Percentiles rank a stretch among this genome's conserved stretches.
phyloP scores from a whole-genome alignment of 2,797 vertebrate genomes.

The Aldrovandia affinis region DNA sequence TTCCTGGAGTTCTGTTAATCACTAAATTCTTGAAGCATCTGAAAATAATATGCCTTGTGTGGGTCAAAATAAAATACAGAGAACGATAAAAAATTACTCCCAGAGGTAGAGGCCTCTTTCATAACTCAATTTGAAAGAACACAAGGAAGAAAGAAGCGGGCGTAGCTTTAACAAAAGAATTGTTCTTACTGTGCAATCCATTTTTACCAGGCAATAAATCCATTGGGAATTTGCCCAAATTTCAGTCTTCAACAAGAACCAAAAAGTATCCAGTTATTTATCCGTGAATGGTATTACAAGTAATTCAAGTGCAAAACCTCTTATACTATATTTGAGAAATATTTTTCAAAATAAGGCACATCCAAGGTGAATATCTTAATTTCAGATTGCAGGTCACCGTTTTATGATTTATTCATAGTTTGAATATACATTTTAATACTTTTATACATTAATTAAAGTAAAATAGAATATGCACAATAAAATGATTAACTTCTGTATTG shows the following conservation, averaged over 20 bases:
- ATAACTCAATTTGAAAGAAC: constrained; percentile 3
- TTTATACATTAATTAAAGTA: neutral
- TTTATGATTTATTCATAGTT: constrained; percentile 17
- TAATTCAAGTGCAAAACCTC: constrained; percentile 17
- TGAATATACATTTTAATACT: constrained; percentile 13
- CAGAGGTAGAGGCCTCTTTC: neutral
- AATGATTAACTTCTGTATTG: neutral
- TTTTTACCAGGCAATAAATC: neutral
- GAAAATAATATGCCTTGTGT: neutral
- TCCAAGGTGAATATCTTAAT: constrained; percentile 9
- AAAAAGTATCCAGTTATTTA: constrained; percentile 11
- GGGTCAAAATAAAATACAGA: neutral
- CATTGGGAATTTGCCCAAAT: constrained; percentile 5
- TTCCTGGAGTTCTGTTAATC: neutral
- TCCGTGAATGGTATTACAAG: constrained; percentile 11
- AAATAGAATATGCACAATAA: constrained; percentile 11
- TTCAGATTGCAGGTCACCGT: neutral
- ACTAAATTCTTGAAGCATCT: neutral
- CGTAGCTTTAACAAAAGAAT: neutral
- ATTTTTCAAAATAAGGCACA: neutral
- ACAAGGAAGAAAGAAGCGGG: neutral
- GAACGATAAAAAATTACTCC: neutral
- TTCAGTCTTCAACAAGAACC: neutral
- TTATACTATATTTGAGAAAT: neutral
- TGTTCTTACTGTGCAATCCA: neutral